Conservation (phyloP, 2,113 vertebrate species). For the Hippocampus abdominalis region DNA sequence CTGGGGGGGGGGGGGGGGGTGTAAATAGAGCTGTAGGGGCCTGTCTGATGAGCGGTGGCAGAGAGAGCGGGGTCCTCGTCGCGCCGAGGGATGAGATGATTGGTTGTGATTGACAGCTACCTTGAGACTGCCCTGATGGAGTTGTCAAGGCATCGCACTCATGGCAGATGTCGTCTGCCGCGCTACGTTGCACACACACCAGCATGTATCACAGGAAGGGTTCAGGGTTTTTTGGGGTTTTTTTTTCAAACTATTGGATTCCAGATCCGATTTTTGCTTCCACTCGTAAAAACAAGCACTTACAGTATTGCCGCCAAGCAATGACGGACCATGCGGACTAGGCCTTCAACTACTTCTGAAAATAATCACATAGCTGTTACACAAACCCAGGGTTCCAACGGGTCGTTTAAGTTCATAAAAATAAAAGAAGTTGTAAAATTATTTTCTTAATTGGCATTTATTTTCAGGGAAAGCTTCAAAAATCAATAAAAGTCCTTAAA, state of each 20-base stretch:
- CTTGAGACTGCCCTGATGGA: constrained; percentile 96
- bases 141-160: constrained; percentile 85
- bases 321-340: not conserved
- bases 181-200: constrained; percentile 61
- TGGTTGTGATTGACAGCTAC: constrained; percentile 97
- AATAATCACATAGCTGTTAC: too few relatives aligned
- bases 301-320: not conserved
- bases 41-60: constrained; percentile 82
- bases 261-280: not conserved
- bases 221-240: too few relatives aligned
- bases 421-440: too few relatives aligned
- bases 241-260: constrained; percentile 34
- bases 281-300: not conserved
- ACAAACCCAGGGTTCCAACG: too few relatives aligned
- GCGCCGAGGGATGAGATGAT: constrained; percentile 93
- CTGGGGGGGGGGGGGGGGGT: constrained; percentile 63
- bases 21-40: constrained; percentile 91
- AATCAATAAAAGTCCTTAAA: too few relatives aligned
- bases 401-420: too few relatives aligned
- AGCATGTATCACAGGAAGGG: constrained; percentile 50
- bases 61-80: constrained; percentile 78
- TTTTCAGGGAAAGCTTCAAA: too few relatives aligned
- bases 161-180: constrained; percentile 76
- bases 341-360: not conserved
- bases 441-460: too few relatives aligned